Evolutionary conservation across 2,797 vertebrate species (phyloP).

Genomic region (Ptychadena robeensis): DNA sequence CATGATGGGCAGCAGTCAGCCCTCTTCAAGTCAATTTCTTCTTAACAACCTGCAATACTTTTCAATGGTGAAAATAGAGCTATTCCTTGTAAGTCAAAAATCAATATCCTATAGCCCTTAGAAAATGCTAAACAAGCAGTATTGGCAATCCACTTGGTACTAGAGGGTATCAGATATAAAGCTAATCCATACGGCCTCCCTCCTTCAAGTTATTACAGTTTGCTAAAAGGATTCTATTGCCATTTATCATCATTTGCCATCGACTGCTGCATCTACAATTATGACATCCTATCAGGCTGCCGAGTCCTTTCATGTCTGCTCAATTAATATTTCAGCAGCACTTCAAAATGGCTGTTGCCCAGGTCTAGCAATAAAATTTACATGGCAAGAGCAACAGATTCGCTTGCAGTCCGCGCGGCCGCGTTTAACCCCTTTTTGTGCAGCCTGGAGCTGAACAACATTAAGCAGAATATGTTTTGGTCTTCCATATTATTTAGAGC

Average conservation of each 20-base stretch:
- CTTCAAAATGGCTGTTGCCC: constrained; percentile 77
- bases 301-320: constrained; percentile 81
- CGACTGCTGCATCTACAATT: constrained; percentile 80
- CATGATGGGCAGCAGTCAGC: constrained; percentile 86
- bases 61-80: constrained; percentile 87
- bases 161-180: constrained; percentile 86
- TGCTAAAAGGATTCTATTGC: constrained; percentile 87
- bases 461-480: too few relatives aligned
- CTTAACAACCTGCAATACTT: constrained; percentile 91
- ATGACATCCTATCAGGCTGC: constrained; percentile 81
- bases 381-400: constrained; percentile 66
- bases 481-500: too few relatives aligned
- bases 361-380: constrained; percentile 78
- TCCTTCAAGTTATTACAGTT: constrained; percentile 83
- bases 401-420: constrained; percentile 17
- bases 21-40: constrained; percentile 93
- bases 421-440: constrained; percentile 35
- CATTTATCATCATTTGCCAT: constrained; percentile 88
- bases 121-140: constrained; percentile 99
- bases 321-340: constrained; percentile 88
- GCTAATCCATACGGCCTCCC: constrained; percentile 83
- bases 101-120: constrained; percentile 96
- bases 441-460: not conserved
- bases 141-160: constrained; percentile 91
- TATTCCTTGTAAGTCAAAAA: constrained; percentile 95